Percentiles rank a stretch among this genome's conserved stretches.
phyloP scores from a whole-genome alignment of 2,888 invertebrate species.

The Napeogenes sylphis region DNA sequence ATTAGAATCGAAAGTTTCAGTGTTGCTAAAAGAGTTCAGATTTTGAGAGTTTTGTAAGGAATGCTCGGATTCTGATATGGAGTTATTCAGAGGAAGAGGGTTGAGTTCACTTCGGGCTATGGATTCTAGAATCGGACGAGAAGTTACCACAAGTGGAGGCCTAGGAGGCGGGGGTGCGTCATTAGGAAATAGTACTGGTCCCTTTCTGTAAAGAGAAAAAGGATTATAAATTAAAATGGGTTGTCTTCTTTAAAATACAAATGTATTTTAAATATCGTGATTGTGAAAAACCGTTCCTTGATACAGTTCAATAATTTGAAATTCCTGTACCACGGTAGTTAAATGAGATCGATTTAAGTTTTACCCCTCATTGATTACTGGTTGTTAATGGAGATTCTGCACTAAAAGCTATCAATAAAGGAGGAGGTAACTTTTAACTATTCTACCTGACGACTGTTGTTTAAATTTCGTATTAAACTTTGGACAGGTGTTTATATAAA shows the following conservation, averaged over 20 bases:
- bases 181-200: slow-evolving; percentile 69
- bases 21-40: slow-evolving; percentile 23
- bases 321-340: background rate
- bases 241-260: background rate
- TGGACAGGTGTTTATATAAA: background rate
- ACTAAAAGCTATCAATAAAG: slow-evolving; percentile 6
- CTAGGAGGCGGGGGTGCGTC: slow-evolving; percentile 56
- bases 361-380: background rate
- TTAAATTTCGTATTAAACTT: slow-evolving; percentile 4
- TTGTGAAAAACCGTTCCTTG: too few species aligned
- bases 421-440: slow-evolving; percentile 18
- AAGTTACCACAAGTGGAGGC: slow-evolving; percentile 63
- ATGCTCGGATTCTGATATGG: slow-evolving; percentile 42
- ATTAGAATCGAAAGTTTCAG: slow-evolving; percentile 26
- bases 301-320: background rate
- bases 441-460: slow-evolving; percentile 20
- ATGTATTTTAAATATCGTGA: too few species aligned
- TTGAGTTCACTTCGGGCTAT: slow-evolving; percentile 61
- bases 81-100: slow-evolving; percentile 38
- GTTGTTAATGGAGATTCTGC: slow-evolving; percentile 8
- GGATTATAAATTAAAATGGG: background rate
- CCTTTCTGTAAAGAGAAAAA: slow-evolving; percentile 50
- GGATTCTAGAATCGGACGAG: slow-evolving; percentile 60
- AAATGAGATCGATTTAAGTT: background rate
- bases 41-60: background rate